Evolutionary conservation across 2,797 vertebrate species (phyloP).

Genomic region (Coccyzus lansbergi): DNA sequence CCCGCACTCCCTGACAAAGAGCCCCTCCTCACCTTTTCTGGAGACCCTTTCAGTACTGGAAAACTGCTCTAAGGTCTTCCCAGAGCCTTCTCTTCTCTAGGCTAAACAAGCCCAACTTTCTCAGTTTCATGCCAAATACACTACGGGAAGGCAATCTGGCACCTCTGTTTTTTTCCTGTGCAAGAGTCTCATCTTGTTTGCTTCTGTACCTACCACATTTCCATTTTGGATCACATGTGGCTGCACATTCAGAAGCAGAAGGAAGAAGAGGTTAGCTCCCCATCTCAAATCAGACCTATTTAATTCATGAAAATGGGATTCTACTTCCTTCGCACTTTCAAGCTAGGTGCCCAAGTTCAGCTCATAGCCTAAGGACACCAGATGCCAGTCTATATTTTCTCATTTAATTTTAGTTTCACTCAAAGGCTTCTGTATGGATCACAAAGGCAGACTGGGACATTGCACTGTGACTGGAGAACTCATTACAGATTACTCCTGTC

Average conservation of each 20-base stretch:
- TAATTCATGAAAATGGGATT: background rate
- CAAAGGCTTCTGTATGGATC: background rate
- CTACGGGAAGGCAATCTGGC: background rate
- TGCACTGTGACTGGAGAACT: background rate
- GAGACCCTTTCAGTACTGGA: no score
- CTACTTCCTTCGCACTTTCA: background rate
- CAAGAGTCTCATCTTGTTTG: background rate
- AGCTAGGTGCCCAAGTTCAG: background rate
- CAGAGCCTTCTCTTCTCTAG: no score
- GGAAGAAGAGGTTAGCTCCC: background rate
- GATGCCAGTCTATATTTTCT: background rate
- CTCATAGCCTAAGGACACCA: background rate
- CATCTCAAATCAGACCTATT: background rate
- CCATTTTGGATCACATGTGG: fast-evolving
- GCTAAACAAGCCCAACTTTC: no score
- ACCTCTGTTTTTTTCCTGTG: background rate
- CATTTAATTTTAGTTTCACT: background rate
- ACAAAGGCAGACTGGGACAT: background rate
- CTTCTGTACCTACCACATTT: background rate
- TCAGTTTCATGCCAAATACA: background rate
- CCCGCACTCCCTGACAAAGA: no score
- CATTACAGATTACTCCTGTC: background rate
- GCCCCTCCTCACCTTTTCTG: no score
- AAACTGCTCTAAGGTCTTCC: no score
- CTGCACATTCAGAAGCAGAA: background rate